Percentiles rank a stretch among this genome's conserved stretches.
Conservation (phyloP, 2,888 invertebrate species). For the Agrochola lychnidis region DNA sequence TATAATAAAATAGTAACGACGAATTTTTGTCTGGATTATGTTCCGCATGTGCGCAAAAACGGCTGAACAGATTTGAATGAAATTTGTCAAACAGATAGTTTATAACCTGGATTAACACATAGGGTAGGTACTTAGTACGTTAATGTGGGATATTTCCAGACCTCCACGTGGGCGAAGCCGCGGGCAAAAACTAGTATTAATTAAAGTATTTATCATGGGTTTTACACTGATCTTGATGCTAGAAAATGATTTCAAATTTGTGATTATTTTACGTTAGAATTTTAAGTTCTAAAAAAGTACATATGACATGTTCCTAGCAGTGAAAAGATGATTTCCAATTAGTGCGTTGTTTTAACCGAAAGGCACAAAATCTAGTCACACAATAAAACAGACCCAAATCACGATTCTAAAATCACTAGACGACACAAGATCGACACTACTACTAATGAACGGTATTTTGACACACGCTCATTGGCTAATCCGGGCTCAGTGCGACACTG, state of each 20-base stretch:
- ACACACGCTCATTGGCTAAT: conserved; percentile 57
- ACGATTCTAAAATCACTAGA: conserved; percentile 4
- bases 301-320: not conserved
- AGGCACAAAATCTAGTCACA: not conserved
- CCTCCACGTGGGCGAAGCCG: too few species aligned
- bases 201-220: too few species aligned
- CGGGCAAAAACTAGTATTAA: too few species aligned
- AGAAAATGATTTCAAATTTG: not conserved
- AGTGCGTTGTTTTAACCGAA: not conserved
- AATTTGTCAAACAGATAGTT: too few species aligned
- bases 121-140: too few species aligned
- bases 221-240: not conserved
- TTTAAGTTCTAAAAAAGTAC: too few species aligned
- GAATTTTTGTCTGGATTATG: too few species aligned
- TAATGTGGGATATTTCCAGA: too few species aligned
- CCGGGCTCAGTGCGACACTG: conserved; percentile 58
- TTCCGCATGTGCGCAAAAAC: too few species aligned
- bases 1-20: too few species aligned
- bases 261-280: not conserved
- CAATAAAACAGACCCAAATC: not conserved
- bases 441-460: conserved; percentile 56
- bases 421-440: conserved; percentile 32
- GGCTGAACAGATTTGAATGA: too few species aligned
- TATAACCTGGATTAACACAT: too few species aligned
- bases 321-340: not conserved